Evolutionary conservation across 37 sponge, comb jelly and placozoan genomes (phyloP), one percentile per base, ranked within the genome.

Genomic region (Oopsacas minuta): DNA sequence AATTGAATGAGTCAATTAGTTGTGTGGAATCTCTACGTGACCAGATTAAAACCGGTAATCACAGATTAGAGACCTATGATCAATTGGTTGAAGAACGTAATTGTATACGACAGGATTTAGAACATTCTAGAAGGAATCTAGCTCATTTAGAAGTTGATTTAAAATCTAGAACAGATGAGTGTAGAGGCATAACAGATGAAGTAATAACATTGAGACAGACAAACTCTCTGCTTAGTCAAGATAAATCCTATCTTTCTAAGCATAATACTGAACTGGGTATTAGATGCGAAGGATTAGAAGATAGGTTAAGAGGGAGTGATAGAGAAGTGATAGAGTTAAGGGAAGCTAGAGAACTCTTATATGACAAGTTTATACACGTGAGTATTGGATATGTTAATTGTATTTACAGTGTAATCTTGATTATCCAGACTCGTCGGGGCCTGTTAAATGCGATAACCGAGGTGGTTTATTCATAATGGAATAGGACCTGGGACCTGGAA

Each of bases 181-280:
- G 28, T n/a, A 10, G 75, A 3, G 22, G 7, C 28, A 7, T 61
- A n/a, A 61, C 28, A 32, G 75, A 61, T 10, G 75, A 61, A n/a
- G 20, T 61, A n/a, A 61, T 61, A 3, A 5, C 22, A 10, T 61
- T 61, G 75, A 61, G 75, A 61, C 95, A 95, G 52, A 81, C 81
- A 7, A 52, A 86, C 30, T 49, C 89, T 0, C 84, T 95, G 0
- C 87, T 93, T 17, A 39, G 51, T 0, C 95, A 95, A 46, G 95
- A 95, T 86, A 95, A 95, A 39, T 90, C 91, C 30, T 95, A 93
- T 37, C 88, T 95, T 23, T 52, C 61, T 20, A 86, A 85, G 36
- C 94, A 95, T 38, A 81, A 87, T 38, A 36, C 37, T 15, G 91
- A 91, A 34, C 52, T 88, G 52, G 82, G 82, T 8, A 82, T 81